A percentile compares a stretch with the other conserved stretches of the same genome.
phyloP scores from a whole-genome alignment of 2,888 invertebrate genomes.

The Xestia sexstrigata region DNA sequence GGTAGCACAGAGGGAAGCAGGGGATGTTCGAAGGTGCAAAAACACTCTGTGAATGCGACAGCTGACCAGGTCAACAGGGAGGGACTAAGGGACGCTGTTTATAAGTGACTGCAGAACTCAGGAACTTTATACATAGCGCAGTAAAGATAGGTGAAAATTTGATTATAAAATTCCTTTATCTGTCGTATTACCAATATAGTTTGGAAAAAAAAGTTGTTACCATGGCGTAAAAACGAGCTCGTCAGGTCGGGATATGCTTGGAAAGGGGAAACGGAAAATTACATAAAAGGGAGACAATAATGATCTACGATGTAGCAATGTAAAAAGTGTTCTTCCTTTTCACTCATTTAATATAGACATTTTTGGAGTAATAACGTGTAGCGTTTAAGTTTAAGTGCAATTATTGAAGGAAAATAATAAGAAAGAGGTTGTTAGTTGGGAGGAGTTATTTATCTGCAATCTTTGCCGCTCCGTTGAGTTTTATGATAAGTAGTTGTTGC shows the following conservation, averaged over 20 bases:
- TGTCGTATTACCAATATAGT: conserved; percentile 2
- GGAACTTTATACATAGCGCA: not conserved
- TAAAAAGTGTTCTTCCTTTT: conserved; percentile 23
- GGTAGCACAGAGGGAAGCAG: conserved; percentile 46
- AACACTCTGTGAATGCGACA: conserved; percentile 87
- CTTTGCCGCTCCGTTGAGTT: conserved; percentile 1
- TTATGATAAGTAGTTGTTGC: conserved; percentile 15
- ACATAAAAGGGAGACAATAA: conserved; percentile 53
- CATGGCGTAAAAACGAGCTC: conserved; percentile 19
- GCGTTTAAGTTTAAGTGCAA: conserved; percentile 18
- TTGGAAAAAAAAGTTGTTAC: conserved; percentile 19
- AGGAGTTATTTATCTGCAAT: conserved; percentile 19
- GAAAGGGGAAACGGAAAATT: conserved; percentile 51
- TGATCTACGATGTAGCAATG: conserved; percentile 52
- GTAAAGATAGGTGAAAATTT: not conserved
- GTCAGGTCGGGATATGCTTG: conserved; percentile 29
- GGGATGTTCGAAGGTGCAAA: conserved; percentile 80
- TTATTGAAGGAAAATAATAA: conserved; percentile 10
- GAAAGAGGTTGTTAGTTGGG: not conserved
- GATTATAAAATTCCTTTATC: not conserved
- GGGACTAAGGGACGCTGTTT: conserved; percentile 67
- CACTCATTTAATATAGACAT: conserved; percentile 13
- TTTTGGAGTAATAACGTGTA: conserved; percentile 36
- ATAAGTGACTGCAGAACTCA: not conserved
- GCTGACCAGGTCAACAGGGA: conserved; percentile 82